phyloP scores from a whole-genome alignment of 2,888 invertebrate genomes.

The Deroplatys truncata region DNA sequence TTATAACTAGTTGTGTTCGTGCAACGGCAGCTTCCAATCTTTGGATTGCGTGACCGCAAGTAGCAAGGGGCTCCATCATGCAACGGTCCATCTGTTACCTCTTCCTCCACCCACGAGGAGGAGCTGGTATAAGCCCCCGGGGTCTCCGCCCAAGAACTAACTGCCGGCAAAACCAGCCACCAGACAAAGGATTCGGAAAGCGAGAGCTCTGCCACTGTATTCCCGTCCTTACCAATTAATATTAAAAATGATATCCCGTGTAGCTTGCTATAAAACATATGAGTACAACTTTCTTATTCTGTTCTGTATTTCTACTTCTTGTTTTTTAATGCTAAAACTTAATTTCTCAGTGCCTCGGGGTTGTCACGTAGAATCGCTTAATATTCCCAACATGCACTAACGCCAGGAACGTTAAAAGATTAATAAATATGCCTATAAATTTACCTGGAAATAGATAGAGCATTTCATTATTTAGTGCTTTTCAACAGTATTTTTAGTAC shows the following conservation, averaged over 20 bases:
- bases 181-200: not conserved
- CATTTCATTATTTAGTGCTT: too few species aligned
- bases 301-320: not conserved
- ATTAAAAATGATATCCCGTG: not conserved
- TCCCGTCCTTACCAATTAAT: not conserved
- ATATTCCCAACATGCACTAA: too few species aligned
- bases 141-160: not conserved
- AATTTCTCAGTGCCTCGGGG: too few species aligned
- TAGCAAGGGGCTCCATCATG: constrained; percentile 9
- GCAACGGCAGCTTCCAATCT: constrained; percentile 15
- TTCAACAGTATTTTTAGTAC: too few species aligned
- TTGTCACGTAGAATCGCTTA: too few species aligned
- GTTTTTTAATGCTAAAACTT: too few species aligned
- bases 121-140: not conserved
- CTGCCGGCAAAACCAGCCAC: not conserved
- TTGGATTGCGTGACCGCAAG: constrained; percentile 11
- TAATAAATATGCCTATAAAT: too few species aligned
- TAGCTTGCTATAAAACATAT: not conserved
- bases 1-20: not conserved
- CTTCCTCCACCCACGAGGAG: constrained; percentile 11
- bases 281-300: not conserved
- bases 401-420: too few species aligned
- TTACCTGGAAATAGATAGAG: too few species aligned
- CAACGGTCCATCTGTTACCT: constrained; percentile 10
- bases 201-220: not conserved